Conservation (phyloP, 2,888 invertebrate genomes). For the Choreutis nemorana region DNA sequence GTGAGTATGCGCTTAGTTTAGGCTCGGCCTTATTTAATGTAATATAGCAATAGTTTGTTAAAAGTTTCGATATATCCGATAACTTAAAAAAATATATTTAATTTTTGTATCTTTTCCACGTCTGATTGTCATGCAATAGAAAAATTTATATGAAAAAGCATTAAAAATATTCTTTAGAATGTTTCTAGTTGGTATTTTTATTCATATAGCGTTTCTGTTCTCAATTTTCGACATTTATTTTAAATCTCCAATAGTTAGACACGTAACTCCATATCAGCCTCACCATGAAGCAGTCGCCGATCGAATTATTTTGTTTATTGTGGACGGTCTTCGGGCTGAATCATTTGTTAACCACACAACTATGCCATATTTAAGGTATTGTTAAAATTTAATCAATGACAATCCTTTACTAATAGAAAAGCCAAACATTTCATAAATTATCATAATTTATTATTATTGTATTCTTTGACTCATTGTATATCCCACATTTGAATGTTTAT, state of each 20-base stretch:
- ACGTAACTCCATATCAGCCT: constrained; percentile 65
- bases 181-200: constrained; percentile 62
- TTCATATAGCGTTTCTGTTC: constrained; percentile 80
- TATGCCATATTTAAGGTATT: constrained; percentile 73
- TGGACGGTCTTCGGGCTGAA: constrained; percentile 92
- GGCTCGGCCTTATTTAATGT: too few relatives aligned
- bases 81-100: not conserved
- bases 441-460: too few relatives aligned
- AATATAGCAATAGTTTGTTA: too few relatives aligned
- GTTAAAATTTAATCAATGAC: constrained; percentile 3
- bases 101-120: too few relatives aligned
- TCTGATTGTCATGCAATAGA: not conserved
- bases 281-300: constrained; percentile 68
- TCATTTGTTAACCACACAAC: constrained; percentile 73
- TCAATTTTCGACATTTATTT: constrained; percentile 95
- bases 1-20: too few relatives aligned
- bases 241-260: constrained; percentile 84
- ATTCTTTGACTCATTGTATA: not conserved
- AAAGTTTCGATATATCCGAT: too few relatives aligned
- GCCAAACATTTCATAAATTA: not conserved
- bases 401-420: not conserved
- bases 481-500: not conserved
- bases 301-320: constrained; percentile 86
- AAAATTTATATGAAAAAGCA: not conserved
- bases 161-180: constrained; percentile 20